These are phyloP conservation scores for Sorex maritimensis DNA, from an alignment of 2,797 vertebrate species.

Conservation along the genomic window DNA sequence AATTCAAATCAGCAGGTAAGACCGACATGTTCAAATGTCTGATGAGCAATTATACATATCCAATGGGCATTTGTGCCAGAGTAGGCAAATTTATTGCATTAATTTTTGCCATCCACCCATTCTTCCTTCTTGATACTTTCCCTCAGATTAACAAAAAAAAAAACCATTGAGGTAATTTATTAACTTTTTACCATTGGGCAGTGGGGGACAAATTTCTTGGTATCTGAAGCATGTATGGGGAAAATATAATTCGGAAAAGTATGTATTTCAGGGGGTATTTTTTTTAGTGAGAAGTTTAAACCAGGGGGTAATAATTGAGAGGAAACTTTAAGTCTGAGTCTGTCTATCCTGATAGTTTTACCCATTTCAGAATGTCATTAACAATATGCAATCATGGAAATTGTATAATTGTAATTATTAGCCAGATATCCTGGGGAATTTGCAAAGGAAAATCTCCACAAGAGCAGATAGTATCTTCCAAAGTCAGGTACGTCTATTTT, in stretches of 20 bases:
- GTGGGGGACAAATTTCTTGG: neutral
- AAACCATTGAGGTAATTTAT: neutral
- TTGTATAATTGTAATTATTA: neutral
- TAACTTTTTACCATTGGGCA: neutral
- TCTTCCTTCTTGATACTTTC: neutral
- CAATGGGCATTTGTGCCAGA: neutral
- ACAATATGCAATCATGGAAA: neutral
- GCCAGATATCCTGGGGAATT: neutral
- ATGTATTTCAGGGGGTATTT: neutral
- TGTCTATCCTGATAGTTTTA: neutral
- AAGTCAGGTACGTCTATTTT: constrained; percentile 1
- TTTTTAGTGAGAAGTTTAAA: constrained; percentile 14
- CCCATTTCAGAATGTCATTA: neutral
- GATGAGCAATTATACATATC: neutral
- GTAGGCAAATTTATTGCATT: neutral
- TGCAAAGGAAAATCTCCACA: neutral
- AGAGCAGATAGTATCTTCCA: neutral
- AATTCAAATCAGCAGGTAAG: neutral
- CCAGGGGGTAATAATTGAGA: constrained; percentile 22
- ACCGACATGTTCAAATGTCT: neutral
- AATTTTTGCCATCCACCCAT: neutral
- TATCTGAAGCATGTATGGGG: neutral
- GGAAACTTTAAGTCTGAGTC: neutral
- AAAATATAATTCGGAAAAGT: neutral
- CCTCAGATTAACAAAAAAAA: neutral